Percentiles rank a stretch among this genome's conserved stretches.
phyloP scores from a whole-genome alignment of 1,140 invertebrate species.

The Leptinotarsa texana region DNA sequence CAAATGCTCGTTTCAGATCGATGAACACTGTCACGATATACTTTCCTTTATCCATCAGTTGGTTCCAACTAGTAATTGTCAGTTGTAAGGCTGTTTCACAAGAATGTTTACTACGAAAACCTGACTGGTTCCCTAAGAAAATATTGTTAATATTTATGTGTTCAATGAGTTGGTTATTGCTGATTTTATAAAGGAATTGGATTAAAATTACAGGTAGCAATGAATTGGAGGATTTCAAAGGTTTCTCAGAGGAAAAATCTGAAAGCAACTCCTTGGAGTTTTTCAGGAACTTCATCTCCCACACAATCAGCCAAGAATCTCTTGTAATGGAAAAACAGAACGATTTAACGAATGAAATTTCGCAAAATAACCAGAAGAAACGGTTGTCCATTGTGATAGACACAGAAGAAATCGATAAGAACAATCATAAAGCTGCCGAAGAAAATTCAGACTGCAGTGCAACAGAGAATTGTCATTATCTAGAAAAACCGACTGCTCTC shows the following conservation, averaged over 20 bases:
- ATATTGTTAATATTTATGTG: too few species aligned
- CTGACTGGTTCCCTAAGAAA: too few species aligned
- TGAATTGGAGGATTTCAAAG: conserved; percentile 9
- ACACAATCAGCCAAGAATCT: background rate
- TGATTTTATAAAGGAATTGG: too few species aligned
- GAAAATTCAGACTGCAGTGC: background rate
- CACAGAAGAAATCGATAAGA: background rate
- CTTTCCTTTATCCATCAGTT: too few species aligned
- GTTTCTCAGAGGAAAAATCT: background rate
- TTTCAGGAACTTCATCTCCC: background rate
- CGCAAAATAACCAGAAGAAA: background rate
- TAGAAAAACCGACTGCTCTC: background rate
- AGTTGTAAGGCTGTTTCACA: too few species aligned
- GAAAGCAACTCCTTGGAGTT: background rate
- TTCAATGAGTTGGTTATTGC: too few species aligned
- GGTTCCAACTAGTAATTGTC: too few species aligned
- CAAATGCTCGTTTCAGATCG: too few species aligned
- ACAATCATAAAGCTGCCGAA: background rate
- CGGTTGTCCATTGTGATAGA: background rate
- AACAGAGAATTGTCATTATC: conserved; percentile 11
- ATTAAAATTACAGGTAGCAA: background rate
- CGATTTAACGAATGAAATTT: too few species aligned
- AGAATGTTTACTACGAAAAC: too few species aligned
- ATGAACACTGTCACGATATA: too few species aligned
- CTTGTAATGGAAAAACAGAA: background rate